Percentiles rank a stretch among this genome's conserved stretches.
Conservation (phyloP, 2,113 vertebrate species). For the Menura novaehollandiae region DNA sequence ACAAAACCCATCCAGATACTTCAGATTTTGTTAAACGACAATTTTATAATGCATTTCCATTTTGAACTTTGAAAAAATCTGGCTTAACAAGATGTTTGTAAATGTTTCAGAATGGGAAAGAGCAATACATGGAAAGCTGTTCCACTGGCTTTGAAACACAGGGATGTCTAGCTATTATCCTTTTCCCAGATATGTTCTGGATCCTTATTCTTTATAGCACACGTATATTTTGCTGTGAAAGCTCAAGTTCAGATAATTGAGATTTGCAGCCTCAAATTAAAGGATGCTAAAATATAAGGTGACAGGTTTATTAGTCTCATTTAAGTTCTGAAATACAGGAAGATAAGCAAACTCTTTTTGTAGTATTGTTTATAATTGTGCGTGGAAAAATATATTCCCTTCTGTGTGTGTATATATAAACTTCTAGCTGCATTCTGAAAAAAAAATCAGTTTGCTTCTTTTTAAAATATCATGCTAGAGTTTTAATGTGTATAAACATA, state of each 20-base stretch:
- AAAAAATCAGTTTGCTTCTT: background rate
- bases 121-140: background rate
- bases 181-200: background rate
- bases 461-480: background rate
- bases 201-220: background rate
- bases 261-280: conserved; percentile 11
- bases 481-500: background rate
- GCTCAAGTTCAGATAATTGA: background rate
- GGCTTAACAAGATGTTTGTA: background rate
- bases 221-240: background rate
- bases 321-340: conserved; percentile 25
- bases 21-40: background rate
- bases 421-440: background rate
- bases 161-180: background rate
- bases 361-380: background rate
- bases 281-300: background rate
- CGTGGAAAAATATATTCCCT: background rate
- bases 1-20: background rate
- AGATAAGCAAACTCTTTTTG: background rate
- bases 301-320: background rate
- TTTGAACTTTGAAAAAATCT: background rate
- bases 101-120: background rate
- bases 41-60: background rate
- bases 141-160: background rate
- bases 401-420: background rate